A percentile compares a stretch with the other conserved stretches of the same genome.
Conservation (phyloP, 2,888 invertebrate genomes). For the Acanthopleura granulata region DNA sequence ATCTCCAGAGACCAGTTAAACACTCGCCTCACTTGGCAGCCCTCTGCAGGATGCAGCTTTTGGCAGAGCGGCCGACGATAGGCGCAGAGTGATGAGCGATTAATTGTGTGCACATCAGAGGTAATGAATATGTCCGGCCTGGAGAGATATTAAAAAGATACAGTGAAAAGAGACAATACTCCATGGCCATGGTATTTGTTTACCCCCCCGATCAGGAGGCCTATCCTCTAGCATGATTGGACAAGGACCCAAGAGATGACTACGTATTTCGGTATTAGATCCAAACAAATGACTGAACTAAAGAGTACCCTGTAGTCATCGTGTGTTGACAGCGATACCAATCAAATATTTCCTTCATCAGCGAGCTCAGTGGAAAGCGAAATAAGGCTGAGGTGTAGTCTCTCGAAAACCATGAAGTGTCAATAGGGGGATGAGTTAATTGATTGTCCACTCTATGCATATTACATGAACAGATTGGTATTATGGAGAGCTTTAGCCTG, state of each 20-base stretch:
- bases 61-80: neutral
- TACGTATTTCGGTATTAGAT: neutral
- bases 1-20: slow-evolving; percentile 18
- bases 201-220: neutral
- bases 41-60: neutral
- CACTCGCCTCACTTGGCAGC: neutral
- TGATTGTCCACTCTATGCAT: slow-evolving; percentile 15
- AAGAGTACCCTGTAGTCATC: no score
- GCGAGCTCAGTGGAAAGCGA: no score
- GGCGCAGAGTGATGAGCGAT: slow-evolving; percentile 1
- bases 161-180: slow-evolving; percentile 1
- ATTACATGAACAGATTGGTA: slow-evolving; percentile 13
- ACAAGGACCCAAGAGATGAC: neutral
- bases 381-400: no score
- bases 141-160: slow-evolving; percentile 17
- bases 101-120: slow-evolving; percentile 2
- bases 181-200: neutral
- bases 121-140: slow-evolving; percentile 10
- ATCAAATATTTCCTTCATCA: no score
- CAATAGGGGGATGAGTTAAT: slow-evolving; percentile 2
- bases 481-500: slow-evolving; percentile 2
- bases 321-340: no score
- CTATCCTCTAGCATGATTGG: neutral
- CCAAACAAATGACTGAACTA: no score
- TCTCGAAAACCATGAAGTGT: neutral